These are phyloP conservation scores for Spongilla lacustris DNA, from an alignment of 37 sponge, comb jelly and placozoan genomes.

Conservation along the genomic window DNA sequence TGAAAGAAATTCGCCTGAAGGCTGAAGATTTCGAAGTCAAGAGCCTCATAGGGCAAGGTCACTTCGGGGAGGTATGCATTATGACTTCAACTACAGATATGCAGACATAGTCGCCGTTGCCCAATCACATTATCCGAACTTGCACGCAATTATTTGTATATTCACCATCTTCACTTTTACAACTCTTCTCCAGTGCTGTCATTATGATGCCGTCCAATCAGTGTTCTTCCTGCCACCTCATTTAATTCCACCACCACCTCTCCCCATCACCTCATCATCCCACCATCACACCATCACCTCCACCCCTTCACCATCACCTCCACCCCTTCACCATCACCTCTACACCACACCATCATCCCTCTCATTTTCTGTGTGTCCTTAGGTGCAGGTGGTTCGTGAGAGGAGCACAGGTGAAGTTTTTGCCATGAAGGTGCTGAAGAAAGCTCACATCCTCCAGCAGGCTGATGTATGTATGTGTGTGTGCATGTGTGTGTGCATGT, in stretches of 20 bases:
- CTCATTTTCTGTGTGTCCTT: neutral
- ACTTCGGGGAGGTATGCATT: slow-evolving; percentile 93
- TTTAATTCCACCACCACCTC: too few relatives aligned
- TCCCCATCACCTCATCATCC: too few relatives aligned
- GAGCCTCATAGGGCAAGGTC: slow-evolving; percentile 90
- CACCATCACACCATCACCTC: neutral
- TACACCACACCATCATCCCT: neutral
- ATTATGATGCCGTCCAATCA: too few relatives aligned
- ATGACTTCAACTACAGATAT: neutral
- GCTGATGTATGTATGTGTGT: slow-evolving; percentile 64
- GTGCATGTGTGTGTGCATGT: neutral
- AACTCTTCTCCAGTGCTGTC: too few relatives aligned
- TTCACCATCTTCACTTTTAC: too few relatives aligned
- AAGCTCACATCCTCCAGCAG: slow-evolving; percentile 87
- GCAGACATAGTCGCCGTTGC: neutral
- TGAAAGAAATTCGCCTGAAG: slow-evolving; percentile 70
- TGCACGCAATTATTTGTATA: too few relatives aligned
- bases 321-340: neutral
- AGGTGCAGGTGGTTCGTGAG: slow-evolving; percentile 91
- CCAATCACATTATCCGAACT: too few relatives aligned
- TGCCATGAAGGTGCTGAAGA: slow-evolving; percentile 98
- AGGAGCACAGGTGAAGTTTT: slow-evolving; percentile 78
- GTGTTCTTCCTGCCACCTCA: too few relatives aligned
- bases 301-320: neutral
- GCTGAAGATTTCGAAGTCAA: slow-evolving; percentile 85